These are phyloP conservation scores for Takifugu ocellatus DNA, from an alignment of 2,797 vertebrate species.

Conservation along the genomic window DNA sequence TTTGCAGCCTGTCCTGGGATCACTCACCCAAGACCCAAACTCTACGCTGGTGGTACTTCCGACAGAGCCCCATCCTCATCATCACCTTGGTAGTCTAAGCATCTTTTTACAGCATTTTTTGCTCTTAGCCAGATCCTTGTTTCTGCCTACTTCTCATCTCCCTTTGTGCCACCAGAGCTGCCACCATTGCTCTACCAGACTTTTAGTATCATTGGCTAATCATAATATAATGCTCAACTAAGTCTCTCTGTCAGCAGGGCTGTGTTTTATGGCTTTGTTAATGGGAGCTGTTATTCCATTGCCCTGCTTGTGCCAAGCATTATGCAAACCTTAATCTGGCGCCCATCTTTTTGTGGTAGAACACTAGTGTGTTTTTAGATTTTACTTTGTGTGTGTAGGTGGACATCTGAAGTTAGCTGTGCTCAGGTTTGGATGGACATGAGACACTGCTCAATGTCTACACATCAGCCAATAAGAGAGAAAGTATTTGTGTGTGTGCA, in stretches of 20 bases:
- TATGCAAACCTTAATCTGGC: slow-evolving; percentile 67
- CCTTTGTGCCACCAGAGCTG: slow-evolving; percentile 40
- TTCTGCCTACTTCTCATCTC: slow-evolving; percentile 15
- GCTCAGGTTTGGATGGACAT: slow-evolving; percentile 40
- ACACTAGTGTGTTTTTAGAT: slow-evolving; percentile 36
- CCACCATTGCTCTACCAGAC: slow-evolving; percentile 58
- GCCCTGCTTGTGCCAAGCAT: slow-evolving; percentile 58
- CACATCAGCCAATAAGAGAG: slow-evolving; percentile 32
- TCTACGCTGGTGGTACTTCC: slow-evolving; percentile 88
- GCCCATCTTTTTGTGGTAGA: slow-evolving; percentile 53
- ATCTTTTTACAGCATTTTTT: slow-evolving; percentile 1
- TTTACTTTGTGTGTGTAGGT: slow-evolving; percentile 29
- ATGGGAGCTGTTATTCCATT: slow-evolving; percentile 65
- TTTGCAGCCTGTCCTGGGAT: slow-evolving; percentile 87
- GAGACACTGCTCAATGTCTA: slow-evolving; percentile 38
- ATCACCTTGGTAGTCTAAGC: slow-evolving; percentile 81
- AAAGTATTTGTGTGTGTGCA: slow-evolving; percentile 12
- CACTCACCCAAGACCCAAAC: slow-evolving; percentile 85
- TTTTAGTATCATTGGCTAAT: slow-evolving; percentile 75
- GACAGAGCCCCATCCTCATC: slow-evolving; percentile 85
- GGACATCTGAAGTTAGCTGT: slow-evolving; percentile 28
- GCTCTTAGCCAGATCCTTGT: slow-evolving; percentile 2
- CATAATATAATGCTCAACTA: slow-evolving; percentile 77
- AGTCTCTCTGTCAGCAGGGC: slow-evolving; percentile 70
- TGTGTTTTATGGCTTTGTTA: slow-evolving; percentile 74